These are phyloP conservation scores for Mareca strepera DNA, from an alignment of 2,797 vertebrate species.

Conservation along the genomic window DNA sequence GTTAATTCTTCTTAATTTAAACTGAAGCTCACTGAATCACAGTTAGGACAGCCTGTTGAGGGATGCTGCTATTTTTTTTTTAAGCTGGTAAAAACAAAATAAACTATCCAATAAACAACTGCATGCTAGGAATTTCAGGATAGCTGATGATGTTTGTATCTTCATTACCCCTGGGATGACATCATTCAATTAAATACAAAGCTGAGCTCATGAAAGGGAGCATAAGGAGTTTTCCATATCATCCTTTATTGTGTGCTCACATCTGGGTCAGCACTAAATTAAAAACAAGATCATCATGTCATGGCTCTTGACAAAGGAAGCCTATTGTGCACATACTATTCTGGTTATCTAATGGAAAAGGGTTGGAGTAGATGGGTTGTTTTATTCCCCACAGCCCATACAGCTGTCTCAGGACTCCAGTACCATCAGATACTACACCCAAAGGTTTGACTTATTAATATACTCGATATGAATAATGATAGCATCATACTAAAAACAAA, in stretches of 20 bases:
- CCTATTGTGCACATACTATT: not conserved
- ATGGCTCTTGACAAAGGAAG: not conserved
- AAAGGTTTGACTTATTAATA: not conserved
- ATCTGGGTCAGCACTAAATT: not conserved
- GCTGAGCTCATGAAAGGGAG: not conserved
- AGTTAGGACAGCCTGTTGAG: not conserved
- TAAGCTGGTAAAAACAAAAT: not conserved
- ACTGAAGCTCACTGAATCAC: not conserved
- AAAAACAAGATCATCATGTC: not conserved
- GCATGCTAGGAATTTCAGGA: not conserved
- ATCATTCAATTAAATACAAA: not conserved
- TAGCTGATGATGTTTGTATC: not conserved
- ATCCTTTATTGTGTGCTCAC: not conserved
- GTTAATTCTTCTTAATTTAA: not conserved
- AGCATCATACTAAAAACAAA: not conserved
- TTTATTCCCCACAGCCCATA: conserved; percentile 36
- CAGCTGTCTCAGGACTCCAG: conserved; percentile 13
- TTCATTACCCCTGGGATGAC: not conserved
- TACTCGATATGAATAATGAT: not conserved
- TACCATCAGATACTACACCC: not conserved
- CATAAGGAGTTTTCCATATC: not conserved
- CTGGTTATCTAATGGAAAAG: conserved; percentile 5
- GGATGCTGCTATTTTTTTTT: not conserved
- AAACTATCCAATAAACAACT: not conserved
- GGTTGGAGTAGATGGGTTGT: not conserved